Conservation (phyloP, 2,797 vertebrate genomes). For the Propithecus perrieri region DNA sequence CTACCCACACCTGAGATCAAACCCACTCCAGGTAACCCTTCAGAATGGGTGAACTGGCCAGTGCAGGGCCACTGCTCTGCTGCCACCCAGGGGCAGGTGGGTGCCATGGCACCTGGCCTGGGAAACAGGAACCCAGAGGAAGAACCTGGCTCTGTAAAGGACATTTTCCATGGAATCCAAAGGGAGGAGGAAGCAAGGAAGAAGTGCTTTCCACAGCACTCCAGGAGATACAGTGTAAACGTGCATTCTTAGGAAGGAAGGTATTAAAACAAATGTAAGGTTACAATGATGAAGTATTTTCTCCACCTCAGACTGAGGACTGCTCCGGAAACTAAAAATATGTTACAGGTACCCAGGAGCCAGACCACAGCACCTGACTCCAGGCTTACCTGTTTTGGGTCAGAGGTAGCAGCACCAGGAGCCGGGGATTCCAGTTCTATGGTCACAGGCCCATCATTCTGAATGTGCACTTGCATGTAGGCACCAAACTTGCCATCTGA, state of each 20-base stretch:
- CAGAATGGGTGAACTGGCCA: accelerated
- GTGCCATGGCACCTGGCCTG: neutral
- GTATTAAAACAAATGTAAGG: neutral
- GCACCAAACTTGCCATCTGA: slow-evolving; percentile 96
- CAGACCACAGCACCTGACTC: neutral
- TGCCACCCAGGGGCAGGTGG: slow-evolving; percentile 60
- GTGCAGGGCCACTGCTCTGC: neutral
- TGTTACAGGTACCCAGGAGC: neutral
- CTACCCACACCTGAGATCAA: slow-evolving; percentile 17
- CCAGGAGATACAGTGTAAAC: neutral
- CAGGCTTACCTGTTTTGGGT: slow-evolving; percentile 92
- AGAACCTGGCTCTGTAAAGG: neutral
- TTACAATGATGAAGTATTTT: neutral
- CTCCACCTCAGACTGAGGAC: neutral
- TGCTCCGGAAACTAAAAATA: neutral
- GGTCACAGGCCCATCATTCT: slow-evolving; percentile 97
- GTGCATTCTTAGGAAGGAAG: neutral
- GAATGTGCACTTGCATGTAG: slow-evolving; percentile 96
- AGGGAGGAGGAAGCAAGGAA: neutral
- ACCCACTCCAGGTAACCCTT: neutral
- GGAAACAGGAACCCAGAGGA: neutral
- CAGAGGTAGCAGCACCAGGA: slow-evolving; percentile 82
- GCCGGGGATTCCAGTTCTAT: slow-evolving; percentile 93
- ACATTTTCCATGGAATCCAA: neutral
- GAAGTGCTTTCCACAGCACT: neutral